Conservation (phyloP, 2,888 invertebrate species). For the Lymantria dispar region DNA sequence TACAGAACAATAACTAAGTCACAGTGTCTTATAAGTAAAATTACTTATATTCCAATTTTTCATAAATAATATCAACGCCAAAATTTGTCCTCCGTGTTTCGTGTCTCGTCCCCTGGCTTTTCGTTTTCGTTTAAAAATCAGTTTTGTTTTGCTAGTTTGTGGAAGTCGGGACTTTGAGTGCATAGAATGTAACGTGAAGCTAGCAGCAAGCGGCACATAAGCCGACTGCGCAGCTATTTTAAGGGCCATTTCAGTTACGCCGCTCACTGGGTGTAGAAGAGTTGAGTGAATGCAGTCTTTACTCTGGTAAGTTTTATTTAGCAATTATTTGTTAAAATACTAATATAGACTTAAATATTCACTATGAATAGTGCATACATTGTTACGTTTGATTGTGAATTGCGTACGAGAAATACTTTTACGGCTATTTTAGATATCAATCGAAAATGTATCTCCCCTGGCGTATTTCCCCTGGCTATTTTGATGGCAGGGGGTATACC, state of each 20-base stretch:
- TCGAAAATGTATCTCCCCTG: too few relatives aligned
- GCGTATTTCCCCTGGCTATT: too few relatives aligned
- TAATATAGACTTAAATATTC: neutral
- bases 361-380: neutral
- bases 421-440: too few relatives aligned
- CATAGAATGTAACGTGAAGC: neutral
- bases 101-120: too few relatives aligned
- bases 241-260: neutral
- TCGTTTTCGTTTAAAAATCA: neutral
- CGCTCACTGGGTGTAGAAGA: neutral
- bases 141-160: neutral
- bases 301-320: neutral
- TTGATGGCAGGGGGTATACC: too few relatives aligned
- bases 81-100: too few relatives aligned
- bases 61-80: too few relatives aligned
- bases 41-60: too few relatives aligned
- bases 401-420: too few relatives aligned
- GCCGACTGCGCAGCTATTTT: neutral
- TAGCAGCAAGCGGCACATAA: neutral
- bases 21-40: too few relatives aligned
- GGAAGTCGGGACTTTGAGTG: neutral
- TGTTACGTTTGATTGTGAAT: too few relatives aligned
- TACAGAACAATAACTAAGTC: too few relatives aligned
- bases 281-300: neutral
- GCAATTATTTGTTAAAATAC: neutral